These are phyloP conservation scores for Drosophila pachea DNA, from an alignment of 1,140 invertebrate genomes.

Conservation along the genomic window DNA sequence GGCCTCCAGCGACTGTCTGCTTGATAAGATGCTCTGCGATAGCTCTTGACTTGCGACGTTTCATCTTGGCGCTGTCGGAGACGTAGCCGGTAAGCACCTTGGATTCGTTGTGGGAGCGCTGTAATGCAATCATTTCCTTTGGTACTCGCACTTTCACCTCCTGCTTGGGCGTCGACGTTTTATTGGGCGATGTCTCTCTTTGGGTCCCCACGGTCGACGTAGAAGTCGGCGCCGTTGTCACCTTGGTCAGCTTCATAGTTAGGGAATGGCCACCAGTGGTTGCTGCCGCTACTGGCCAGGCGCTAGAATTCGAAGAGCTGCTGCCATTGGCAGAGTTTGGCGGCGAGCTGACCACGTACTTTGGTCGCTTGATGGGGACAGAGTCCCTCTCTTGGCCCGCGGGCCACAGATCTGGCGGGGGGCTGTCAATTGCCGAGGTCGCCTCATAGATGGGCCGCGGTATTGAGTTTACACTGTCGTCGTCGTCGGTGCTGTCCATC, in stretches of 20 bases:
- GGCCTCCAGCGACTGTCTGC: conserved; percentile 13
- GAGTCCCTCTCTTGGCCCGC: conserved; percentile 43
- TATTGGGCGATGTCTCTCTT: background rate
- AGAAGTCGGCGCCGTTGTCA: conserved; percentile 9
- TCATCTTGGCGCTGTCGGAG: conserved; percentile 45
- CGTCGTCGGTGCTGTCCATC: conserved; percentile 63
- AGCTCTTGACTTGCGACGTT: conserved; percentile 56
- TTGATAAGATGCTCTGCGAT: conserved; percentile 15
- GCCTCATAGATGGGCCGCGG: conserved; percentile 70
- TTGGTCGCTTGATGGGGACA: conserved; percentile 50
- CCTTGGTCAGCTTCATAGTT: conserved; percentile 67
- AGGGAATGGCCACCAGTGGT: conserved; percentile 39
- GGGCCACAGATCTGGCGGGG: conserved; percentile 40
- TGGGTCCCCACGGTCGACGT: background rate
- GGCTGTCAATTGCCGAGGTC: conserved; percentile 63
- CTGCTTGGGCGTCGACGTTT: conserved; percentile 50
- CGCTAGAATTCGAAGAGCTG: conserved; percentile 53
- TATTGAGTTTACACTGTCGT: conserved; percentile 69
- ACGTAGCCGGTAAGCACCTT: conserved; percentile 71
- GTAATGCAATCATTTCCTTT: conserved; percentile 61
- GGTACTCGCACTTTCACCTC: conserved; percentile 32
- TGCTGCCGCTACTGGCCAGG: conserved; percentile 31
- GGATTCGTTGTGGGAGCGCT: conserved; percentile 69
- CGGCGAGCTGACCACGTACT: conserved; percentile 63
- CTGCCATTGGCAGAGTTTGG: conserved; percentile 51